Conservation (phyloP, 2,113 vertebrate genomes). For the Spheniscus mendiculus region DNA sequence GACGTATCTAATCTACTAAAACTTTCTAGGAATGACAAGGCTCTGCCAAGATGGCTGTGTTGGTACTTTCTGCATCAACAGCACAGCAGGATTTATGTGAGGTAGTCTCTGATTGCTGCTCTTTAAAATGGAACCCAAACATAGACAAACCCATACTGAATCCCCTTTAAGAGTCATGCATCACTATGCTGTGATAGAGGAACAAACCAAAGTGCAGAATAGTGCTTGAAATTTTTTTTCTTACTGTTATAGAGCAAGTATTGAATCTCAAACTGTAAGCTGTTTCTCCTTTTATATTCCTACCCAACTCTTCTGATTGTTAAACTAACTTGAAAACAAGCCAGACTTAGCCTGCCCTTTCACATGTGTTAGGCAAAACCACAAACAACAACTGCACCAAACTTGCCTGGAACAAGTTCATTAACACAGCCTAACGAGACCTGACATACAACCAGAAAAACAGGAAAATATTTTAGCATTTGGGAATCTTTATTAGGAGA, state of each 20-base stretch:
- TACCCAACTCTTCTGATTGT: slow-evolving; percentile 2
- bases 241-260: not conserved
- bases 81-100: not conserved
- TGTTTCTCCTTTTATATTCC: not conserved
- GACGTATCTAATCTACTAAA: slow-evolving; percentile 24
- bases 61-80: not conserved
- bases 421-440: not conserved
- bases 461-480: slow-evolving; percentile 35
- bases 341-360: slow-evolving; percentile 10
- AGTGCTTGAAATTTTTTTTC: not conserved
- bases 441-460: slow-evolving; percentile 52
- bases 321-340: slow-evolving; percentile 18
- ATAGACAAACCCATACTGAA: not conserved
- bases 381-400: slow-evolving; percentile 38
- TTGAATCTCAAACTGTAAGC: not conserved
- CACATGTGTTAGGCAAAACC: slow-evolving; percentile 34
- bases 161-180: not conserved
- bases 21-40: slow-evolving; percentile 37
- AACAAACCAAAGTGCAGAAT: not conserved
- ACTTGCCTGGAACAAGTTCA: slow-evolving; percentile 47
- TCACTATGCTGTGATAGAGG: not conserved
- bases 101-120: not conserved
- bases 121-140: not conserved
- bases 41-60: not conserved
- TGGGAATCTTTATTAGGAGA: slow-evolving; percentile 1